phyloP scores from a whole-genome alignment of 2,113 vertebrate species.

The Rhinopomastus cyanomelas region DNA sequence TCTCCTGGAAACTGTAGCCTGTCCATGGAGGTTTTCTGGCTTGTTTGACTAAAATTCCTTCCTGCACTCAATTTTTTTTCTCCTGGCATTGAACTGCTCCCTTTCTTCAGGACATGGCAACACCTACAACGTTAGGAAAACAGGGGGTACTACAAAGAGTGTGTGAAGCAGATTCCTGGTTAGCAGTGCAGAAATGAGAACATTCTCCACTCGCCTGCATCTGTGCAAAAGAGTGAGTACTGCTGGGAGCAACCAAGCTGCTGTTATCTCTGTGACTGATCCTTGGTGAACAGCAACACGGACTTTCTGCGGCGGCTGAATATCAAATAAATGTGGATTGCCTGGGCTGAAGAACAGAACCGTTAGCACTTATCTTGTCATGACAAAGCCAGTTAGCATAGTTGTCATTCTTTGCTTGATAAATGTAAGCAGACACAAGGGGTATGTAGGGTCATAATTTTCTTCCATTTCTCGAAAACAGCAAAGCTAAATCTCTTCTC shows the following conservation, averaged over 20 bases:
- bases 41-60: neutral
- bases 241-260: neutral
- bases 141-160: neutral
- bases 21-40: neutral
- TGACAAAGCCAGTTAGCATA: constrained; percentile 18
- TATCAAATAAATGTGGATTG: constrained; percentile 33
- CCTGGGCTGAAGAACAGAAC: constrained; percentile 7
- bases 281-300: constrained; percentile 28
- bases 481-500: neutral
- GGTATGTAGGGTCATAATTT: neutral
- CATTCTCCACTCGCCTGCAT: neutral
- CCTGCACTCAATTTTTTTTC: neutral
- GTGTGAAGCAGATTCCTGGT: neutral
- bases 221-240: neutral
- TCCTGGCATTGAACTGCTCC: neutral
- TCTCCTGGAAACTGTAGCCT: neutral
- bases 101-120: neutral
- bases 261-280: constrained; percentile 2
- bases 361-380: constrained; percentile 18
- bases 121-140: neutral
- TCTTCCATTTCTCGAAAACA: neutral
- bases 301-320: constrained; percentile 25
- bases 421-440: constrained; percentile 13
- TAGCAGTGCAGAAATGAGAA: neutral
- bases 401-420: constrained; percentile 12